Conservation (phyloP, 2,113 vertebrate genomes). For the Craseonycteris thonglongyai region DNA sequence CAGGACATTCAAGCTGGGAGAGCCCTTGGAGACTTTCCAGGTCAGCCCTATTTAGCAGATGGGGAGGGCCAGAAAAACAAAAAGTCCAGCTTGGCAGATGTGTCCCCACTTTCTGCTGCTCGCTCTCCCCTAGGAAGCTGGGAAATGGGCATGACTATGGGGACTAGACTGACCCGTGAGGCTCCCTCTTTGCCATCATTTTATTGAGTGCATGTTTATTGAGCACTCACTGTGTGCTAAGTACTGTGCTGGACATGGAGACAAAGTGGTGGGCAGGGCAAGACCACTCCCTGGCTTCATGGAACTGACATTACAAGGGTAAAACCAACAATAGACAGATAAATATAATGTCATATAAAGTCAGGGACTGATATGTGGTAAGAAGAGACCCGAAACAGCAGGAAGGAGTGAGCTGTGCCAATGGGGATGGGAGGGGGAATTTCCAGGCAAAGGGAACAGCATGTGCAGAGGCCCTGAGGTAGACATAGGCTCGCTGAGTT, state of each 20-base stretch:
- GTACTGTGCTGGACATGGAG: neutral
- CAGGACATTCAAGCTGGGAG: neutral
- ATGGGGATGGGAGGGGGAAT: too few relatives aligned
- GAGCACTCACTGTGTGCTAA: neutral
- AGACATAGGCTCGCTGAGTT: accelerated
- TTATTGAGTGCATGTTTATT: neutral
- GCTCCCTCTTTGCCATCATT: neutral
- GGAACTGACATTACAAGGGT: neutral
- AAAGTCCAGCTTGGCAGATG: neutral
- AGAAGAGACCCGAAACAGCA: neutral
- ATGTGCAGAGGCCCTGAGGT: neutral
- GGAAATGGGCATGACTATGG: neutral
- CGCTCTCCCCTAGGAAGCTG: neutral
- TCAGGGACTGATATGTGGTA: too few relatives aligned
- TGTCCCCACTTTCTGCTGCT: neutral
- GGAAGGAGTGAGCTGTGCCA: neutral
- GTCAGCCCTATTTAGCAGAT: neutral
- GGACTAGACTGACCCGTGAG: neutral
- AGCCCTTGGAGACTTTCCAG: neutral
- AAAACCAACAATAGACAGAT: neutral
- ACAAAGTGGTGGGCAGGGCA: neutral
- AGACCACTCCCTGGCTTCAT: neutral
- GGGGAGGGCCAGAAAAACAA: neutral
- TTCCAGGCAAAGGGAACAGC: neutral
- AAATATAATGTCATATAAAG: neutral